These are phyloP conservation scores for Hemitrygon akajei DNA, from an alignment of 2,797 vertebrate genomes.

Conservation along the genomic window DNA sequence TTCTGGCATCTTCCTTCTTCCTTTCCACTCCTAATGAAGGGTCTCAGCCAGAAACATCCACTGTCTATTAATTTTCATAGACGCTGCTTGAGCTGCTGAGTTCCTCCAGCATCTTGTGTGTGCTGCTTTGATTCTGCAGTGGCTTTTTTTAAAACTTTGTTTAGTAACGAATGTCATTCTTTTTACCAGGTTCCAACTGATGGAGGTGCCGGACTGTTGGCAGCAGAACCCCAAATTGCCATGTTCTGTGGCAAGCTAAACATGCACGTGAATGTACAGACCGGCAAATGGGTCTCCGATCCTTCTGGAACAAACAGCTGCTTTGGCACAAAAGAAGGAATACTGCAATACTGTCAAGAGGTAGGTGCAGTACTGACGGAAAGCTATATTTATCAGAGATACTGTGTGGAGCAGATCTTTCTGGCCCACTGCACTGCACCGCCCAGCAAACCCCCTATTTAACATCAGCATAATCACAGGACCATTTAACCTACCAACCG, in stretches of 20 bases:
- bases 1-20: too few species aligned
- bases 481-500: too few species aligned
- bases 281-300: slow-evolving; percentile 75
- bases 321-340: slow-evolving; percentile 74
- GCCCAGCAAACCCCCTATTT: too few species aligned
- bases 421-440: too few species aligned
- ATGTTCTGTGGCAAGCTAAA: slow-evolving; percentile 83
- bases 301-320: slow-evolving; percentile 71
- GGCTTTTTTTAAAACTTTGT: not conserved
- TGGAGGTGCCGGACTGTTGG: slow-evolving; percentile 66
- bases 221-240: slow-evolving; percentile 72
- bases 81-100: too few species aligned
- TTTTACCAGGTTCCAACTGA: slow-evolving; percentile 68
- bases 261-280: slow-evolving; percentile 83
- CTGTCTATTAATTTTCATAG: too few species aligned
- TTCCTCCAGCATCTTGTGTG: too few species aligned
- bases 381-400: not conserved
- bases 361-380: slow-evolving; percentile 49
- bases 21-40: too few species aligned
- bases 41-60: too few species aligned
- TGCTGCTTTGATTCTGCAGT: not conserved
- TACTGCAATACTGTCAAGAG: slow-evolving; percentile 80
- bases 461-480: too few species aligned
- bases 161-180: slow-evolving; percentile 14
- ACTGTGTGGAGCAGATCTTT: too few species aligned